Evolutionary conservation across 2,888 invertebrate species (phyloP), one percentile per base, ranked within the genome.

Genomic region (Periphyllus acericola): DNA sequence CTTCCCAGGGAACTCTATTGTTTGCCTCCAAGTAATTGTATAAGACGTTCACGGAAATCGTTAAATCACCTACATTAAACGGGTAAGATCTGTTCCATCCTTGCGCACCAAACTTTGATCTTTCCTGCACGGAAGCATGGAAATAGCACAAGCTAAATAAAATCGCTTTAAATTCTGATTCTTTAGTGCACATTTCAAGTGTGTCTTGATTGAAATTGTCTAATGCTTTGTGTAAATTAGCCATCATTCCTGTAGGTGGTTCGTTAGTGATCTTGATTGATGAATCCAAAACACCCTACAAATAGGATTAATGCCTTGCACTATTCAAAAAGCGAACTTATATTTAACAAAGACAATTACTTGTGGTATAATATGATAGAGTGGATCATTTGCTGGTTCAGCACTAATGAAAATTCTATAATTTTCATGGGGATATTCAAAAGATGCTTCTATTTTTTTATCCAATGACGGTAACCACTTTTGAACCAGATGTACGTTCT

Each of bases 191-290:
- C 95, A 96, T 96, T 91, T 98, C 98, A 85, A 98, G 92, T 0
- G 96, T 97, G 92, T 97, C 97, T 92, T 98, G 98, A 91, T 93
- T 96, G 92, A 98, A 98, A 92, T 96, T 97, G 91, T 97, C 97
- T 89, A 98, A 92, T 2, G 98, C 95, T 93, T 98, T 98, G 92
- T 98, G 98, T 66, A 98, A 93, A 92, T 98, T 98, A 1, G 98
- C 97, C 92, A 95, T 94, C 96, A 98, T 98, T 55, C 98, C 98
- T 14, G 96, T 97, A 0, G 98, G 98, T 0, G 98, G 98, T 92
- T 98, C 98, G 91, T 98, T 98, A 3, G 98, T 98, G 89, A 98
- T 98, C 92, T 98, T 98, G 91, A 98, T 97, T 0, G 97, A 96
- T 0, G 97, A 96, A 91, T 98, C 98, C 55, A 98, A 92, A 90